Evolutionary conservation across 2,888 invertebrate genomes (phyloP), one percentile per base, ranked within the genome.

Genomic region (Parthenolecanium corni): DNA sequence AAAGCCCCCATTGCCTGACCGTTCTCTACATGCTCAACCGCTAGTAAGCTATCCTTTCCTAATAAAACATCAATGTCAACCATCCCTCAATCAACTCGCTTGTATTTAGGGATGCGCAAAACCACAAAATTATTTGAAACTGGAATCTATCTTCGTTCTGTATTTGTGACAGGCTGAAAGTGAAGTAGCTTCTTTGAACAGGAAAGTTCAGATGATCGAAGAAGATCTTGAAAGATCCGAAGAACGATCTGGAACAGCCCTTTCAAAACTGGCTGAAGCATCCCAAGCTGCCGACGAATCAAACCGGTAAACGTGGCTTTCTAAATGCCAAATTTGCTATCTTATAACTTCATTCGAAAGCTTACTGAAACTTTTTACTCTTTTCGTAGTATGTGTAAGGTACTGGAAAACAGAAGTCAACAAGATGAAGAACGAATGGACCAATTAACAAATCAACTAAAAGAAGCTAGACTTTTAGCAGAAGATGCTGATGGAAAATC

Each of bases 401-500:
- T 94, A 77, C 83, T 99, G 83, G 96, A 97, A 80, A 97, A 96
- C 79, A 90, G 97, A 76, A 84, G 90, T 72, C 92, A 90, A 76
- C 91, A 94, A 77, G 98, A 98, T 75, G 98, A 98, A 77, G 97
- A 98, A 79, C 89, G 97, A 75, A 95, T 98, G 86, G 92, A 94
- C 80, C 90, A 93, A 77, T 83, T 99, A 74, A 97, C 97, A 80
- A 92, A 92, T 77, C 96, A 98, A 78, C 82, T 99, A 75, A 96
- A 96, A 79, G 96, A 98, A 77, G 97, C 98, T 70, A 92, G 96
- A 80, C 85, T 95, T 74, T 85, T 94, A 74, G 97, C 98, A 79
- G 98, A 98, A 78, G 98, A 99, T 78, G 95, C 97, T 72, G 98
- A 98, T 79, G 89, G 93, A 77, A 97, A 98, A 80, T 98, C 97